Conservation (phyloP, 2,888 invertebrate species). For the Cremastinae sp. region DNA sequence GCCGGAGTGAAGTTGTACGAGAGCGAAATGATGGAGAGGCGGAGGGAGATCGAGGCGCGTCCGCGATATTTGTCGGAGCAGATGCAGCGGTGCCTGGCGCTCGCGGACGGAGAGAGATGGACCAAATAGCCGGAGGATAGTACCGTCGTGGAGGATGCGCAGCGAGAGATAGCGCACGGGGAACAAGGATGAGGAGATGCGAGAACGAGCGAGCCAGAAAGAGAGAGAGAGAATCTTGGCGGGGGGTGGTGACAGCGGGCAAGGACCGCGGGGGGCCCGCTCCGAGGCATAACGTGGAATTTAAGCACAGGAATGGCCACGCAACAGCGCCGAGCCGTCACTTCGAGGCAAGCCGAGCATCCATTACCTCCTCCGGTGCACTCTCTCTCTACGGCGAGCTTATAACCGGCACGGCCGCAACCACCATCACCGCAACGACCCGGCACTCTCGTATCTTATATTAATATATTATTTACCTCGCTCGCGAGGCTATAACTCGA, state of each 20-base stretch:
- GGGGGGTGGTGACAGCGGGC: slow-evolving; percentile 79
- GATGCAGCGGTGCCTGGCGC: slow-evolving; percentile 16
- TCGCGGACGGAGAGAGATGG: slow-evolving; percentile 2
- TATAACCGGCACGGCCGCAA: slow-evolving; percentile 59
- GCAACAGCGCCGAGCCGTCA: slow-evolving; percentile 80
- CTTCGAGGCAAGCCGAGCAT: slow-evolving; percentile 79
- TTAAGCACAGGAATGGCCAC: slow-evolving; percentile 79
- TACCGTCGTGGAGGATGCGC: slow-evolving; percentile 27
- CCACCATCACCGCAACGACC: slow-evolving; percentile 67
- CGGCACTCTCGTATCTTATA: slow-evolving; percentile 78
- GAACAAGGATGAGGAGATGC: slow-evolving; percentile 50
- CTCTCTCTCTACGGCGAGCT: slow-evolving; percentile 72
- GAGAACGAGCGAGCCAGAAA: slow-evolving; percentile 32
- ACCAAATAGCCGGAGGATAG: slow-evolving; percentile 19
- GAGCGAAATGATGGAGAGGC: too few relatives aligned
- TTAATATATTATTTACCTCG: slow-evolving; percentile 80
- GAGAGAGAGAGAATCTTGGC: slow-evolving; percentile 79
- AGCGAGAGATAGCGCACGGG: slow-evolving; percentile 25
- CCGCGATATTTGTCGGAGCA: slow-evolving; percentile 1
- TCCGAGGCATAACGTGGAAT: slow-evolving; percentile 83
- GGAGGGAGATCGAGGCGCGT: too few relatives aligned
- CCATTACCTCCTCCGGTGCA: slow-evolving; percentile 80
- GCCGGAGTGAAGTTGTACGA: too few relatives aligned
- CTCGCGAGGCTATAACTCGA: slow-evolving; percentile 60
- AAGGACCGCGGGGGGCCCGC: slow-evolving; percentile 82